Evolutionary conservation across 2,113 vertebrate species (phyloP), one percentile per base, ranked within the genome.

Genomic region (Prolemur simus): DNA sequence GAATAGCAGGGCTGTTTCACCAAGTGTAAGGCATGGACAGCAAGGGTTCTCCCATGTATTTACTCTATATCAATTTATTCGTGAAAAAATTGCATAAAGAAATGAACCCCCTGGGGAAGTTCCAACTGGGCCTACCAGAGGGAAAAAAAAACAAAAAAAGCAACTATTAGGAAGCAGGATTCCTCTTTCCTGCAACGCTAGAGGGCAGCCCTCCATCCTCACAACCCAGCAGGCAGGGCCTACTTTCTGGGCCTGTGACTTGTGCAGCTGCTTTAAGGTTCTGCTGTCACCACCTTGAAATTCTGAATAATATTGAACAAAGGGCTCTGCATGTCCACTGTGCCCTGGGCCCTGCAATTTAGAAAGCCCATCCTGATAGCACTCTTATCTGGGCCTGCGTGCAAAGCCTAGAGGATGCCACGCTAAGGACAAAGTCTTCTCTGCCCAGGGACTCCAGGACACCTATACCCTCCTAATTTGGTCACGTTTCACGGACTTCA

Each of bases 181-280:
- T 39, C 54, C 23, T 56, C 84, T 23, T 14, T n/a, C 4, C n/a
- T 37, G 37, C 18, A 32, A 64, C 98, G 1, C 96, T 95, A 97
- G 98, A 95, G 98, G 98, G 98, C 98, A 96, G 85, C 91, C 54
- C 47, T 95, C 91, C 49, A 58, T 91, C 90, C 93, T 60, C 27
- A 0, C 29, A 56, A 32, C 23, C 18, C 25, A 3, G 45, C 77
- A n/a, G 15, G 11, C 49, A 5, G 1, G n/a, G 14, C 74, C 10
- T 45, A 13, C 17, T 0, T 14, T 1, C 5, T 0, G 18, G 63
- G 39, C 27, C 34, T 4, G 18, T 49, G 47, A 32, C 37, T 66
- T 6, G 13, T 21, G 52, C 20, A 17, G 58, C 78, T 34, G 54
- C 20, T 45, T 54, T 58, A 29, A 52, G 37, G 39, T 34, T 82